Evolutionary conservation across 2,113 vertebrate species (phyloP).

Genomic region (Columbina picui): DNA sequence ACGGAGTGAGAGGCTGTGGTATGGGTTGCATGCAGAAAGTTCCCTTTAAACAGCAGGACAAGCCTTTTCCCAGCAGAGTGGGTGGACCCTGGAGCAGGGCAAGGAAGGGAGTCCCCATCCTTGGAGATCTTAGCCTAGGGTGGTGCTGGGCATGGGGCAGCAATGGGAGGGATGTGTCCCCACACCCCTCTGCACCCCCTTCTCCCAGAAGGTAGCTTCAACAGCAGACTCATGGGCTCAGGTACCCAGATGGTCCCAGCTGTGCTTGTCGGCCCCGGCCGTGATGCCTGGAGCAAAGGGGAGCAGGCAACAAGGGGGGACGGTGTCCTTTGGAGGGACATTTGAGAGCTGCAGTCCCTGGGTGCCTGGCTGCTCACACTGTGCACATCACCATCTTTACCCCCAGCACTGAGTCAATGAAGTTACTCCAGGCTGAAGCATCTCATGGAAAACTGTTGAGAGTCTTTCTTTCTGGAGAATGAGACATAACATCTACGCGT

Average conservation of each 20-base stretch:
- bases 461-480: too few relatives aligned
- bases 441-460: not conserved
- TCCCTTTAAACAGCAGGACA: not conserved
- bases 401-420: not conserved
- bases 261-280: not conserved
- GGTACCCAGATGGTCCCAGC: not conserved
- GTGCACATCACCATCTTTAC: not conserved
- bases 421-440: not conserved
- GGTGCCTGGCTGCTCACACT: not conserved
- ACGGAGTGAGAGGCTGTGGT: accelerated
- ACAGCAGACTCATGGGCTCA: not conserved
- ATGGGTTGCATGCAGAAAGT: not conserved
- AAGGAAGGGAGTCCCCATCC: not conserved
- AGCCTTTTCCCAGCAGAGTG: not conserved
- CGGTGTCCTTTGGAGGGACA: not conserved
- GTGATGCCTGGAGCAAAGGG: not conserved
- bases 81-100: not conserved
- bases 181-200: not conserved
- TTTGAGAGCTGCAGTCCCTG: not conserved
- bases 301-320: not conserved
- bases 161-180: not conserved
- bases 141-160: not conserved
- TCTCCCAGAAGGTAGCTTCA: not conserved
- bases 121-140: not conserved
- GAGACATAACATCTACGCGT: too few relatives aligned